A percentile compares a stretch with the other conserved stretches of the same genome.
Conservation (phyloP, 2,888 invertebrate genomes). For the Limnephilus marmoratus region DNA sequence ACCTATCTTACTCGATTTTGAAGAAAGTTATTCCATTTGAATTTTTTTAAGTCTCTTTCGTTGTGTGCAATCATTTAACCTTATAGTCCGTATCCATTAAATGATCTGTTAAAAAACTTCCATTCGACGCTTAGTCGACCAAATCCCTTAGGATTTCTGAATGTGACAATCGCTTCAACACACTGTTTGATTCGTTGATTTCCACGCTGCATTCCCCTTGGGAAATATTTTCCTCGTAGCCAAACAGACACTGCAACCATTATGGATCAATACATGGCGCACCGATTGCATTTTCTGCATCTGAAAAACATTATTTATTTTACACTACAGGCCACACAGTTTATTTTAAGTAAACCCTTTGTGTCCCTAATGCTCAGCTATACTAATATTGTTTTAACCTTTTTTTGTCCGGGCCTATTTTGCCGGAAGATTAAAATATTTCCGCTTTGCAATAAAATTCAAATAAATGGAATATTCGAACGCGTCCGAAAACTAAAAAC, state of each 20-base stretch:
- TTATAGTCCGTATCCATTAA: not conserved
- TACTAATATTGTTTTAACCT: not conserved
- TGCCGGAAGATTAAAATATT: no score
- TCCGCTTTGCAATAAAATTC: no score
- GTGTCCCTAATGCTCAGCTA: not conserved
- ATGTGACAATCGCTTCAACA: conserved; percentile 20
- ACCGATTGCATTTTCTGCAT: not conserved
- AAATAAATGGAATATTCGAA: no score
- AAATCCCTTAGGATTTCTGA: conserved; percentile 12
- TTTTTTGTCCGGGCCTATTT: no score
- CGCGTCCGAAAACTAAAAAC: no score
- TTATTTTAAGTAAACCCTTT: no score
- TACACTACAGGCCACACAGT: no score
- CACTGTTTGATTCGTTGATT: conserved; percentile 19
- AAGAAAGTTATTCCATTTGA: no score
- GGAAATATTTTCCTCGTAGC: conserved; percentile 38
- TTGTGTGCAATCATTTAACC: not conserved
- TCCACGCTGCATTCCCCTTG: not conserved
- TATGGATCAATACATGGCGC: not conserved
- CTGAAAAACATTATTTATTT: no score
- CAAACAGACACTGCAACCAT: not conserved
- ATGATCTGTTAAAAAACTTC: not conserved
- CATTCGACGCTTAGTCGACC: not conserved
- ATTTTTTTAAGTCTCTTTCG: no score
- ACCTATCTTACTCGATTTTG: no score